These are phyloP conservation scores for Boloria euphrosyne DNA, from an alignment of 2,888 invertebrate genomes.

Conservation along the genomic window DNA sequence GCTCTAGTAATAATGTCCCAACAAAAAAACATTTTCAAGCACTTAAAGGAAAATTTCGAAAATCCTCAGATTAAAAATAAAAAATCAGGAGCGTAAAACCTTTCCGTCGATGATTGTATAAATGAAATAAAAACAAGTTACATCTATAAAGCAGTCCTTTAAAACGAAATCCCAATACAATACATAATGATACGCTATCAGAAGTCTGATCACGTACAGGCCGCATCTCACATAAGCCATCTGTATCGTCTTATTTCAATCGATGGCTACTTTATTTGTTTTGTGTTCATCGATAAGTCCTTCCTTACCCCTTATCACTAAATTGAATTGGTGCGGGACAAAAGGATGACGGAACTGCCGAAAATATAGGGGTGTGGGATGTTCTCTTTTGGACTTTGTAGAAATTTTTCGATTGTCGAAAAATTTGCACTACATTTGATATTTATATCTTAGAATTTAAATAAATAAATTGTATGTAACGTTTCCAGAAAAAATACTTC, in stretches of 20 bases:
- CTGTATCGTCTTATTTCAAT: conserved; percentile 48
- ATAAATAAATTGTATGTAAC: too few species aligned
- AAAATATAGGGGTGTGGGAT: conserved; percentile 35
- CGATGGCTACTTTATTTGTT: conserved; percentile 64
- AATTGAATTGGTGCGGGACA: conserved; percentile 72
- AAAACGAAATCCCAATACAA: conserved; percentile 14
- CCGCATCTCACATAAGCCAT: conserved; percentile 32
- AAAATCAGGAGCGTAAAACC: too few species aligned
- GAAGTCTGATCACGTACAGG: conserved; percentile 34
- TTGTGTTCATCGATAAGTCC: conserved; percentile 59
- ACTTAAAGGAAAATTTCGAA: too few species aligned
- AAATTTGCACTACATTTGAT: too few species aligned
- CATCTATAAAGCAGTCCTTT: conserved; percentile 3
- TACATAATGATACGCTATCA: conserved; percentile 13
- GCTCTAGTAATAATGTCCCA: too few species aligned
- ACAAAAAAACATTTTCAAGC: too few species aligned
- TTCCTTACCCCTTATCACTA: conserved; percentile 65
- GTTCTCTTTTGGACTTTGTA: conserved; percentile 3
- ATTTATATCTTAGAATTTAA: too few species aligned
- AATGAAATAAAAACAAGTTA: background rate
- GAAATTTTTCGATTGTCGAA: background rate
- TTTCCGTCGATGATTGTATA: background rate
- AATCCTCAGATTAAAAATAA: too few species aligned
- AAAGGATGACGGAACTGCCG: conserved; percentile 49
- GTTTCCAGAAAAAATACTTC: too few species aligned